Percentiles rank a stretch among this genome's conserved stretches.
phyloP scores from a whole-genome alignment of 1,140 invertebrate genomes.

The Ylistrum balloti region DNA sequence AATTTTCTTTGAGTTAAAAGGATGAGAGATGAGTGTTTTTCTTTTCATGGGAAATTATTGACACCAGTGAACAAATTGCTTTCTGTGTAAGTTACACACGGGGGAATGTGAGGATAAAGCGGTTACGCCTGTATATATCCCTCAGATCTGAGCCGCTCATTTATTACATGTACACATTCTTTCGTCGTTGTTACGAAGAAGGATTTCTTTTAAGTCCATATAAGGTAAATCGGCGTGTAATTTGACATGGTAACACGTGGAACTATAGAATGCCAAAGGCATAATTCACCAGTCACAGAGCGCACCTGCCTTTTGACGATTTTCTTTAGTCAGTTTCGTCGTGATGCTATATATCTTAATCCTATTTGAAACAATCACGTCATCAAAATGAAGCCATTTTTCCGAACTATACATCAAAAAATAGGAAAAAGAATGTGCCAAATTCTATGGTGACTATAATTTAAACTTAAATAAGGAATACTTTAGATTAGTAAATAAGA shows the following conservation, averaged over 20 bases:
- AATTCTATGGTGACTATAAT: background rate
- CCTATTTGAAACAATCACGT: background rate
- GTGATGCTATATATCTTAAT: background rate
- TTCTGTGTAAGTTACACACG: background rate
- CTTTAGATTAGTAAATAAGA: background rate
- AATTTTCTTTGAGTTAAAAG: constrained; percentile 30
- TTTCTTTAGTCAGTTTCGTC: constrained; percentile 20
- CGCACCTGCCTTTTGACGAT: background rate
- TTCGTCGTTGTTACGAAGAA: constrained; percentile 5
- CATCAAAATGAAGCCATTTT: background rate
- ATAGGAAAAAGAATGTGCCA: background rate
- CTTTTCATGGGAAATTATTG: constrained; percentile 13
- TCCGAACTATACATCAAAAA: background rate
- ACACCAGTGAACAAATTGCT: constrained; percentile 19
- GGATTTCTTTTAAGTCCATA: constrained; percentile 35
- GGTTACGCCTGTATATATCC: background rate
- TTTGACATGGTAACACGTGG: constrained; percentile 37
- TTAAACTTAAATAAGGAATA: background rate
- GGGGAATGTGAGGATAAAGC: background rate
- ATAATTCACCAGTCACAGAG: background rate
- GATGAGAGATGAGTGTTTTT: constrained; percentile 14
- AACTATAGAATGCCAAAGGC: background rate
- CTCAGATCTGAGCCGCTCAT: background rate
- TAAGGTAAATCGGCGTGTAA: constrained; percentile 33
- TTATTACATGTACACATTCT: constrained; percentile 34